These are phyloP conservation scores for Globicephala melas DNA, from an alignment of 2,113 vertebrate species.

Conservation along the genomic window DNA sequence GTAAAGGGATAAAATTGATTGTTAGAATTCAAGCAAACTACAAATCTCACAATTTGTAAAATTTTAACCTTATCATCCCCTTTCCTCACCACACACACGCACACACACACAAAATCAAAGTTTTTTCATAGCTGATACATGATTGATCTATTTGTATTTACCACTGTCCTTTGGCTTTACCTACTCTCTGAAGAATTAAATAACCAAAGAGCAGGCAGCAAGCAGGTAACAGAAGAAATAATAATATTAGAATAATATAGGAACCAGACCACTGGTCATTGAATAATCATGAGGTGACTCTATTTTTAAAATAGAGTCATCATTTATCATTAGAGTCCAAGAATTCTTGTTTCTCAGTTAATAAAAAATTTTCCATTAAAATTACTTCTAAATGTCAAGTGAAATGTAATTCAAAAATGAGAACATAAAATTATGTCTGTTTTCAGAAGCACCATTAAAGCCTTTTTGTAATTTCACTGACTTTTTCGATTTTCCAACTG, in stretches of 20 bases:
- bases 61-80: background rate
- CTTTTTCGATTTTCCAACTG: constrained; percentile 39
- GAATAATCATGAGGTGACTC: constrained; percentile 23
- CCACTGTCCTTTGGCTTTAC: background rate
- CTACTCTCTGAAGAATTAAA: constrained; percentile 5
- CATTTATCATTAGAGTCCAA: constrained; percentile 27
- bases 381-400: constrained; percentile 62
- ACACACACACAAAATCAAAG: background rate
- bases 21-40: background rate
- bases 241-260: background rate
- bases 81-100: background rate
- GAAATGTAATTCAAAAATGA: constrained; percentile 38
- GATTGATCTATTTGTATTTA: constrained; percentile 6
- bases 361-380: constrained; percentile 46
- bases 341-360: constrained; percentile 43
- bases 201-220: background rate
- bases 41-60: background rate
- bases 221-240: background rate
- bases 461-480: constrained; percentile 42
- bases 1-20: background rate
- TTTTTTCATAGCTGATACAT: background rate
- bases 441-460: constrained; percentile 45
- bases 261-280: background rate
- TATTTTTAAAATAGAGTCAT: constrained; percentile 43
- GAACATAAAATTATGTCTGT: constrained; percentile 63